phyloP scores from a whole-genome alignment of 2,888 invertebrate species.

The Eudemis profundana region DNA sequence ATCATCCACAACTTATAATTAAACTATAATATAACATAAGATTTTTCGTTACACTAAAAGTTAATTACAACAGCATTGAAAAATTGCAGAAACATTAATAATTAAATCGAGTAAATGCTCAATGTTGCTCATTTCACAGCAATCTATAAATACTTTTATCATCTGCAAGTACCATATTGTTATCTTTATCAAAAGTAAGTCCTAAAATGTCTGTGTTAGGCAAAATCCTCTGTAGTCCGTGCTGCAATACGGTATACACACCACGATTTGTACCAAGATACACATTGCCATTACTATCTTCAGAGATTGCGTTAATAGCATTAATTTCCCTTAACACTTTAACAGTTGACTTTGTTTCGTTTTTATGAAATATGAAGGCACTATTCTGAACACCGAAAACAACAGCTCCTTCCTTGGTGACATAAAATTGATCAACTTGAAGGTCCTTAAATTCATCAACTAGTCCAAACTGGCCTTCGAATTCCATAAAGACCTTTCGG shows the following conservation, averaged over 20 bases:
- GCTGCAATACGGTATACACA: constrained; percentile 48
- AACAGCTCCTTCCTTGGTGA: constrained; percentile 56
- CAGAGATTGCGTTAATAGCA: constrained; percentile 65
- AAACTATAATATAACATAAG: too few relatives aligned
- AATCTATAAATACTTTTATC: constrained; percentile 62
- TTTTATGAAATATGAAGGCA: constrained; percentile 61
- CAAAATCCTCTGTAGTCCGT: constrained; percentile 58
- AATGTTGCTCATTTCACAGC: constrained; percentile 55
- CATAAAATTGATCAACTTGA: constrained; percentile 67
- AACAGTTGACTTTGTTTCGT: constrained; percentile 41
- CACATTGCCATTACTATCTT: constrained; percentile 64
- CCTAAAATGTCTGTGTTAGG: constrained; percentile 63
- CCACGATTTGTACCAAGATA: constrained; percentile 68
- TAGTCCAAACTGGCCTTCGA: constrained; percentile 62
- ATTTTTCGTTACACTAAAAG: too few relatives aligned
- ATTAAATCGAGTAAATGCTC: too few relatives aligned
- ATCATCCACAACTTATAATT: too few relatives aligned
- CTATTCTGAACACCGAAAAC: constrained; percentile 69
- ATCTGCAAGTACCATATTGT: constrained; percentile 67
- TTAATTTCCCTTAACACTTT: constrained; percentile 59
- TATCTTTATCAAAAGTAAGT: constrained; percentile 66
- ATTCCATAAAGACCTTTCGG: constrained; percentile 64
- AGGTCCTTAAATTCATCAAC: constrained; percentile 67
- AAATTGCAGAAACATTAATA: too few relatives aligned
- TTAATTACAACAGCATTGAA: too few relatives aligned